Percentiles rank a stretch among this genome's conserved stretches.
Evolutionary conservation across 2,797 vertebrate genomes (phyloP).

Genomic region (Siniperca undulata): DNA sequence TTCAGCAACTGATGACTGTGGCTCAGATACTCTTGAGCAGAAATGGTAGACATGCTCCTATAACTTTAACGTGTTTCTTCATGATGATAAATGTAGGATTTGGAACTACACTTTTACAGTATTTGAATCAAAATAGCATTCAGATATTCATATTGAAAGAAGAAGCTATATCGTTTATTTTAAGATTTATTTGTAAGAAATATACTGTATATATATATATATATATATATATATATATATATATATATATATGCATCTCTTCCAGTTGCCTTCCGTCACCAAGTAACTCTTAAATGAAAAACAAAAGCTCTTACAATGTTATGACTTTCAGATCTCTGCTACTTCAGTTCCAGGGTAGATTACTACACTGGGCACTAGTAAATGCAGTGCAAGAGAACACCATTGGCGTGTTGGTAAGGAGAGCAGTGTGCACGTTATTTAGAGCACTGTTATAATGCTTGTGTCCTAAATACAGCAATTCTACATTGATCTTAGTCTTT

Average conservation of each 20-base stretch:
- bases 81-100: background rate
- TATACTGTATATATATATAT: background rate
- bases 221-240: too few relatives aligned
- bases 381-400: background rate
- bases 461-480: slow-evolving; percentile 2
- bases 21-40: background rate
- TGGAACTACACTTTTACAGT: background rate
- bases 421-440: too few relatives aligned
- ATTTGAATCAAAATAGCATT: background rate
- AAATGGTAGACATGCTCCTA: background rate
- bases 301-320: background rate
- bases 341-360: background rate
- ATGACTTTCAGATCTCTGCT: background rate
- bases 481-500: background rate
- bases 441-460: background rate
- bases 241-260: background rate
- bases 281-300: background rate
- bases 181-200: background rate
- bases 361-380: background rate
- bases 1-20: slow-evolving; percentile 14
- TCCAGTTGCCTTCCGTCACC: background rate
- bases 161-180: background rate
- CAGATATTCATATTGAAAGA: background rate
- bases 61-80: background rate
- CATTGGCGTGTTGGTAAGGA: too few relatives aligned